Evolutionary conservation across 1,140 invertebrate species (phyloP).

Genomic region (Thalassaphorura encarpata): DNA sequence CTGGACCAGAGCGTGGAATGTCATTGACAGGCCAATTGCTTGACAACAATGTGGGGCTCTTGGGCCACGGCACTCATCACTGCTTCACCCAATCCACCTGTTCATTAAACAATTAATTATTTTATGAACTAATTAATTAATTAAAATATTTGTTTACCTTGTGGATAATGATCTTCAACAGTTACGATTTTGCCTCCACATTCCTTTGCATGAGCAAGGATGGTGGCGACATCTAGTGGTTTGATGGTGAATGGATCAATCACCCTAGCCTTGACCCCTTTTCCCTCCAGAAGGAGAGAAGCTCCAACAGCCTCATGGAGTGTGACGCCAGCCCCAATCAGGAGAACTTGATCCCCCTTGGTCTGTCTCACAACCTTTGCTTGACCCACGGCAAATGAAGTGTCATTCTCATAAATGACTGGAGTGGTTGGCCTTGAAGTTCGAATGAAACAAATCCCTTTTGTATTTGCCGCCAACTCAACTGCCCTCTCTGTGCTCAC

Average conservation of each 20-base stretch:
- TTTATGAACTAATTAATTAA: not conserved
- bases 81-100: slow-evolving; percentile 92
- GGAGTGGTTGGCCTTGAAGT: slow-evolving; percentile 84
- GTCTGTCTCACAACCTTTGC: slow-evolving; percentile 67
- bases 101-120: slow-evolving; percentile 14
- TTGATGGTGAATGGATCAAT: slow-evolving; percentile 94
- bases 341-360: slow-evolving; percentile 61
- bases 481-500: slow-evolving; percentile 86
- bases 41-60: slow-evolving; percentile 63
- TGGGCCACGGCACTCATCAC: slow-evolving; percentile 68
- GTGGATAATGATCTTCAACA: slow-evolving; percentile 94
- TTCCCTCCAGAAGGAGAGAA: slow-evolving; percentile 58
- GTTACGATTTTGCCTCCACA: slow-evolving; percentile 75
- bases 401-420: slow-evolving; percentile 79
- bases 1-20: slow-evolving; percentile 84
- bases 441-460: slow-evolving; percentile 91
- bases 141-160: slow-evolving; percentile 49
- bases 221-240: slow-evolving; percentile 71
- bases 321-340: slow-evolving; percentile 89
- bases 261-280: slow-evolving; percentile 62
- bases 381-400: slow-evolving; percentile 68
- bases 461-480: slow-evolving; percentile 90
- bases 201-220: slow-evolving; percentile 67
- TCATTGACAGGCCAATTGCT: slow-evolving; percentile 71
- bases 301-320: slow-evolving; percentile 82